Conservation (phyloP, 2,113 vertebrate species). For the Pelobates fuscus region DNA sequence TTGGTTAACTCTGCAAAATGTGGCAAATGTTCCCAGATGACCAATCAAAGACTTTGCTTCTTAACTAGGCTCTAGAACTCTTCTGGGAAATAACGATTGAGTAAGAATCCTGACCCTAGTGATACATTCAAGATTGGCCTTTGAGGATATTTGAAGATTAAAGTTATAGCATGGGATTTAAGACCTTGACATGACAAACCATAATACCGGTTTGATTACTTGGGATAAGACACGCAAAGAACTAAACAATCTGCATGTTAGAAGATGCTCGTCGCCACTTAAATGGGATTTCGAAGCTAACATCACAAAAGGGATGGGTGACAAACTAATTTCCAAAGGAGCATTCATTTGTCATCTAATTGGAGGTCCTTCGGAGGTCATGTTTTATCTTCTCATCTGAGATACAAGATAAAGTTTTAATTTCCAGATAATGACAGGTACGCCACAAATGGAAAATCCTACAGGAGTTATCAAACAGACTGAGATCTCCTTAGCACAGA, state of each 20-base stretch:
- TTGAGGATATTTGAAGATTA: too few relatives aligned
- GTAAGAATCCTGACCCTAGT: too few relatives aligned
- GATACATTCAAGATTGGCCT: too few relatives aligned
- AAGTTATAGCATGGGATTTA: too few relatives aligned
- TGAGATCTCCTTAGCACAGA: conserved; percentile 49
- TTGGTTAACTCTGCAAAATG: too few relatives aligned
- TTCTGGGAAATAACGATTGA: too few relatives aligned
- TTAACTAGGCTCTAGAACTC: too few relatives aligned
- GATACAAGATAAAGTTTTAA: conserved; percentile 43
- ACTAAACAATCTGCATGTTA: background rate
- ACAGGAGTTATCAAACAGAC: conserved; percentile 53
- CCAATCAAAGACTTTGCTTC: too few relatives aligned
- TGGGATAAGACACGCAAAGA: background rate
- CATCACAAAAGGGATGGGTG: conserved; percentile 3
- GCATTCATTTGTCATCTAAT: conserved; percentile 52
- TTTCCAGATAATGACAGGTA: conserved; percentile 53
- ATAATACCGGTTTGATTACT: background rate
- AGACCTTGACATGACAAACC: background rate
- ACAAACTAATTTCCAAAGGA: conserved; percentile 53
- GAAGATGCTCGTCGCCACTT: background rate
- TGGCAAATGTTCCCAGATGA: too few relatives aligned
- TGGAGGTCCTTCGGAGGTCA: conserved; percentile 61
- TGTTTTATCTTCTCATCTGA: conserved; percentile 56
- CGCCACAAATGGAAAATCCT: conserved; percentile 54
- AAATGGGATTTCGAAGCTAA: background rate